phyloP scores from a whole-genome alignment of 1,140 invertebrate species.

The Pteromalus puparum region DNA sequence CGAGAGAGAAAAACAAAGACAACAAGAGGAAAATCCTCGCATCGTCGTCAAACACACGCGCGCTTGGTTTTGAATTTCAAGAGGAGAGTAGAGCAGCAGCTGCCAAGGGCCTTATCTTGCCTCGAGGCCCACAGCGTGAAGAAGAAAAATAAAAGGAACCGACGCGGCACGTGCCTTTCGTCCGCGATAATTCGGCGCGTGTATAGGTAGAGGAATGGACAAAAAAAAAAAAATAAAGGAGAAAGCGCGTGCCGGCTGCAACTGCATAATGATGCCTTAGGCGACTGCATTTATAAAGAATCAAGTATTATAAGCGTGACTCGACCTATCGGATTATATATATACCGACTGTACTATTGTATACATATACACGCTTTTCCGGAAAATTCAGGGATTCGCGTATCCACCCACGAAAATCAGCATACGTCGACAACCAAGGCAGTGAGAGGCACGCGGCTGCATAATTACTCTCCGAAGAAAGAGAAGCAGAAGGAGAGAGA shows the following conservation, averaged over 20 bases:
- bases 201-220: constrained; percentile 18
- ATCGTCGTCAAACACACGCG: not conserved
- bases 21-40: not conserved
- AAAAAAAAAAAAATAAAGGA: constrained; percentile 47
- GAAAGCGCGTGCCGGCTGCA: constrained; percentile 4
- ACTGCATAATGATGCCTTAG: too few relatives aligned
- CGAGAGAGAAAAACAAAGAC: not conserved
- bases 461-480: constrained; percentile 67
- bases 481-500: constrained; percentile 23
- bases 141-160: not conserved
- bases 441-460: constrained; percentile 68
- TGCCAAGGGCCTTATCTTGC: not conserved
- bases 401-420: not conserved
- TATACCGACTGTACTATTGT: too few relatives aligned
- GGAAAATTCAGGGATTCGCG: not conserved
- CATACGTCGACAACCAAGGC: constrained; percentile 51
- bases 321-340: constrained; percentile 25
- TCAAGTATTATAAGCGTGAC: not conserved
- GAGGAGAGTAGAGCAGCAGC: not conserved
- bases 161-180: not conserved
- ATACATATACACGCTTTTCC: too few relatives aligned
- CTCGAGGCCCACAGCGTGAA: too few relatives aligned
- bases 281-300: too few relatives aligned
- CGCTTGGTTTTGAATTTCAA: not conserved
- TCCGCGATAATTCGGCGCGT: constrained; percentile 32